Percentiles rank a stretch among this genome's conserved stretches.
Evolutionary conservation across 2,113 vertebrate genomes (phyloP).

Genomic region (Cebidichthys violaceus): DNA sequence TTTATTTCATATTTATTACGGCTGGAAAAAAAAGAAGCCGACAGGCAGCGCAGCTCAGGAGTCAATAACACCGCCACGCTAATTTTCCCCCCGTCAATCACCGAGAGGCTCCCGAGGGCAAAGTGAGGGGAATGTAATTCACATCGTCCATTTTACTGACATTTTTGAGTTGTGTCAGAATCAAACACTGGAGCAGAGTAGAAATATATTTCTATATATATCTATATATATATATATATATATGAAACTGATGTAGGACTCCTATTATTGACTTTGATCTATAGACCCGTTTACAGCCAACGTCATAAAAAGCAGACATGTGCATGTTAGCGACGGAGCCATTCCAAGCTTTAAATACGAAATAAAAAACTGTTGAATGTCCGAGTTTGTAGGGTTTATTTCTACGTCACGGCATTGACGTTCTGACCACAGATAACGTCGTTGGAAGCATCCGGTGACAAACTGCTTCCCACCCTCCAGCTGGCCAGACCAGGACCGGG

Average conservation of each 20-base stretch:
- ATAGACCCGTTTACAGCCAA: background rate
- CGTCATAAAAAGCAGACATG: background rate
- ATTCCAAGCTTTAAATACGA: too few species aligned
- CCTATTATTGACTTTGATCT: conserved; percentile 31
- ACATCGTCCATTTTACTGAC: background rate
- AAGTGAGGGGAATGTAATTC: background rate
- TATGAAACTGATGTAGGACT: background rate
- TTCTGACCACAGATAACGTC: too few species aligned
- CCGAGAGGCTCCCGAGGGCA: background rate
- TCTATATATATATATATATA: too few species aligned
- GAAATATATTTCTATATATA: too few species aligned
- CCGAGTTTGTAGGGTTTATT: too few species aligned
- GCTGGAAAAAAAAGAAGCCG: conserved; percentile 37
- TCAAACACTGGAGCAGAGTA: background rate
- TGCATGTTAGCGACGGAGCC: background rate
- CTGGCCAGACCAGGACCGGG: background rate
- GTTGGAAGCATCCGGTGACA: too few species aligned
- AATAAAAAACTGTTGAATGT: too few species aligned
- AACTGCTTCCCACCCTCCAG: background rate
- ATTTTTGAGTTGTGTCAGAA: conserved; percentile 3
- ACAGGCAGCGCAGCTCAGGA: conserved; percentile 10
- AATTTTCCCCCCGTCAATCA: conserved; percentile 34
- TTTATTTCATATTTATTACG: background rate
- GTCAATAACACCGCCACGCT: conserved; percentile 33
- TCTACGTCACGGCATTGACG: too few species aligned